Base-by-base conservation (phyloP, 2,113 vertebrate genomes). In the Prietella phreatophila region DNA sequence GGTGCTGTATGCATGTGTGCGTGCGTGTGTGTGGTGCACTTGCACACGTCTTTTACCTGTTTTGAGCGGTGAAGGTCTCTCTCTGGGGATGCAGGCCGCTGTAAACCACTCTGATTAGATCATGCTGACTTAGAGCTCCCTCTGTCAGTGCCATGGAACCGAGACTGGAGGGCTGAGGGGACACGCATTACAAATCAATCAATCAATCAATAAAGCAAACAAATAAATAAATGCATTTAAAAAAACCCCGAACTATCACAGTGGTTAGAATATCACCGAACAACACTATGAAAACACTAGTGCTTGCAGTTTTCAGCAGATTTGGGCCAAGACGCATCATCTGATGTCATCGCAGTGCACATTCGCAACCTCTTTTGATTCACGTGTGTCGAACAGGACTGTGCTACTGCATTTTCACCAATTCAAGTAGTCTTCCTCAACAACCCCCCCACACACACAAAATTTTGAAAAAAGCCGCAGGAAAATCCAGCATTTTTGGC, bases 31-130 rank as follows among this genome's bases (percentile, higher is more conserved):
- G 82, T 20, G 67, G 25, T 19, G 39, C 17, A 65, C 13, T 27
- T 73, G 83, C 67, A 30, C 22, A n/a, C 36, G 55, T 42, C 11
- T 67, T 36, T 25, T 92, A 99, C 98, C 98, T 96, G 95, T 99
- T 99, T 94, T 99, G 98, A 47, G 98, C 98, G 65, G 98, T 99
- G 94, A 99, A 99, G 56, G 98, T 99, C 95, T 99, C 98, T 93
- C 98, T 97, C 91, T 99, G 98, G 89, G 97, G 97, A 93, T 99
- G 98, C 92, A 99, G 96, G 91, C 98, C 98, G 78, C 97, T 98
- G 94, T 99, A 99, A 92, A 99, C 97, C 91, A 99, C 98, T 90
- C 96, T 94, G 95, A 98, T 97, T 91, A 99, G 96, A 93, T 98
- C 98, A 86, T 99, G 98, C 85, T 99, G 98, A 95, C 97, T 97